Evolutionary conservation across 1,140 invertebrate species (phyloP).

Genomic region (Hylaeus volcanicus): DNA sequence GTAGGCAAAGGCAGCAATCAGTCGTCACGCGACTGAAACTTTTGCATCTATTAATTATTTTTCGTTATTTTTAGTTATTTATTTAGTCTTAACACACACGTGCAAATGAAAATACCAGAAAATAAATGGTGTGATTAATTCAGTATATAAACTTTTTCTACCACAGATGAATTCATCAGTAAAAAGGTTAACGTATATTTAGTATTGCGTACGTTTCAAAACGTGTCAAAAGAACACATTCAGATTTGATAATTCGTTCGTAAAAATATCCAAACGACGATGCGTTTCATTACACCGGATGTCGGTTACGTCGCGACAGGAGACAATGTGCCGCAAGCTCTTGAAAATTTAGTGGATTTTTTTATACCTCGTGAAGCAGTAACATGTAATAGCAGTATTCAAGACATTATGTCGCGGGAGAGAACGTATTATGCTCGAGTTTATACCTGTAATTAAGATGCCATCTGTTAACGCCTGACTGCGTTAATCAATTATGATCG

Average conservation of each 20-base stretch:
- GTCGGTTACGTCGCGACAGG: too few relatives aligned
- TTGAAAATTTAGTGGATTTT: neutral
- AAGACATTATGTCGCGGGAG: too few relatives aligned
- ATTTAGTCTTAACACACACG: too few relatives aligned
- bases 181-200: neutral
- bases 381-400: slow-evolving; percentile 24
- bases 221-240: slow-evolving; percentile 13
- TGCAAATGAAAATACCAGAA: too few relatives aligned
- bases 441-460: slow-evolving; percentile 4
- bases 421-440: neutral
- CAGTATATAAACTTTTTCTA: too few relatives aligned
- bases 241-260: neutral
- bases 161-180: too few relatives aligned
- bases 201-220: neutral
- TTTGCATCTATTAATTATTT: too few relatives aligned
- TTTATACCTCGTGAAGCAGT: neutral
- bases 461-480: slow-evolving; percentile 8
- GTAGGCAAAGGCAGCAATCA: too few relatives aligned
- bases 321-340: neutral
- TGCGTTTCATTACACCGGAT: neutral
- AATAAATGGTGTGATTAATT: too few relatives aligned
- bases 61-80: too few relatives aligned
- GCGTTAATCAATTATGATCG: slow-evolving; percentile 17
- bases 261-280: neutral
- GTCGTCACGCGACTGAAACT: too few relatives aligned